Evolutionary conservation across 2,888 invertebrate species (phyloP), one percentile per base, ranked within the genome.

Genomic region (Cephus spinipes): DNA sequence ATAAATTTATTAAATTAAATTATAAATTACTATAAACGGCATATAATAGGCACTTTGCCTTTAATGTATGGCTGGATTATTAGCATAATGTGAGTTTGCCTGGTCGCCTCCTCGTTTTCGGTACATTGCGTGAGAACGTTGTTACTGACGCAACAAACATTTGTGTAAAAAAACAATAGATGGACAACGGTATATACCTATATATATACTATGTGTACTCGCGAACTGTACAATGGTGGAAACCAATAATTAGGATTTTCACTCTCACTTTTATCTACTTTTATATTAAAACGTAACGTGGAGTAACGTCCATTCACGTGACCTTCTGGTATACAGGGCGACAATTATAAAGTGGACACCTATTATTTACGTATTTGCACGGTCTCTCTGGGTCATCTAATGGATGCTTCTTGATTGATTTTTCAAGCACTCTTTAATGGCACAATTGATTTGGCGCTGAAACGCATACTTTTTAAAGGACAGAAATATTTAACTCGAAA

Each of bases 1-100:
- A 82, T 82, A 82, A 82, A 82, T 82, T 82, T 82, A 74, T 76
- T 73, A 82, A 82, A 82, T 82, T 82, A 82, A 82, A 82, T 82
- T 82, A 82, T 82, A 77, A 82, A 82, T 80, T 80, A 80, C 79
- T 82, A 82, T 82, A 82, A 77, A 76, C 73, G 73, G 80, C 73
- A 79, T 79, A 82, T 82, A 82, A 82, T 82, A 80, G 82, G 76
- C 82, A 82, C 82, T 82, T 82, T 79, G 40, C 75, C 31, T 74
- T 80, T 82, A 80, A 82, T 79, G 79, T 82, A 82, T 80, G 80
- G 55, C 69, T 80, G 80, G 80, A 80, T 82, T 82, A 82, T 82
- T 82, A 82, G 82, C 82, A 82, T 82, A 82, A 82, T 79, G 80
- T 82, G 80, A 79, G 82, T 77, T 78, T 76, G 77, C 40, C 76